Percentiles rank a stretch among this genome's conserved stretches.
phyloP scores from a whole-genome alignment of 1,140 invertebrate species.

The Leptonema lineaticorne region DNA sequence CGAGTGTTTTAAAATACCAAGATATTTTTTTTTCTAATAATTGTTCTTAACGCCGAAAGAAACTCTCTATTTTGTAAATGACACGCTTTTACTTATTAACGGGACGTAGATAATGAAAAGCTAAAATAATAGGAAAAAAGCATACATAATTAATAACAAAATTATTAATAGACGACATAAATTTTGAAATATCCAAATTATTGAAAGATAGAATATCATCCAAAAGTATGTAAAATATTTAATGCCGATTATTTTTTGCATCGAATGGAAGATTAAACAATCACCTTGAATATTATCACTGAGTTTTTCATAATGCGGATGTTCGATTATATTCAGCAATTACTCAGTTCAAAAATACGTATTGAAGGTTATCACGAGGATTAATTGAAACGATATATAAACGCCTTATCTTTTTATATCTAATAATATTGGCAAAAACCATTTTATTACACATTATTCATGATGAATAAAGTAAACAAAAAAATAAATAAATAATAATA shows the following conservation, averaged over 20 bases:
- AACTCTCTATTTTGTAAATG: too few relatives aligned
- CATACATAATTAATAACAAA: too few relatives aligned
- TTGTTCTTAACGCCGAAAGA: too few relatives aligned
- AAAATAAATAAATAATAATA: too few relatives aligned
- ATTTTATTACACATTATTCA: neutral
- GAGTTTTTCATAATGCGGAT: slow-evolving; percentile 16
- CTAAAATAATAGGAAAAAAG: too few relatives aligned
- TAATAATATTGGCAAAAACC: too few relatives aligned
- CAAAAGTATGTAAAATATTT: neutral
- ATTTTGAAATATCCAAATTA: too few relatives aligned
- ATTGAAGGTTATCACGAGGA: slow-evolving; percentile 1
- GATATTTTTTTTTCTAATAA: too few relatives aligned
- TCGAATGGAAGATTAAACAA: neutral
- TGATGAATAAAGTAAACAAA: neutral
- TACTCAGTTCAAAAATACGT: slow-evolving; percentile 13
- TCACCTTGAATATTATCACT: slow-evolving; percentile 11
- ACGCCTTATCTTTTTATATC: neutral
- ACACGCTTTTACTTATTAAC: too few relatives aligned
- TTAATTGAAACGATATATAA: neutral
- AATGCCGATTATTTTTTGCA: neutral
- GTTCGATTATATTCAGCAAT: slow-evolving; percentile 10
- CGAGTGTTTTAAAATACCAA: too few relatives aligned
- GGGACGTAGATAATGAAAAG: too few relatives aligned
- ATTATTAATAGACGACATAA: too few relatives aligned
- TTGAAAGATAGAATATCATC: neutral